Evolutionary conservation across 2,113 vertebrate genomes (phyloP), one percentile per base, ranked within the genome.

Genomic region (Takifugu bimaculatus): DNA sequence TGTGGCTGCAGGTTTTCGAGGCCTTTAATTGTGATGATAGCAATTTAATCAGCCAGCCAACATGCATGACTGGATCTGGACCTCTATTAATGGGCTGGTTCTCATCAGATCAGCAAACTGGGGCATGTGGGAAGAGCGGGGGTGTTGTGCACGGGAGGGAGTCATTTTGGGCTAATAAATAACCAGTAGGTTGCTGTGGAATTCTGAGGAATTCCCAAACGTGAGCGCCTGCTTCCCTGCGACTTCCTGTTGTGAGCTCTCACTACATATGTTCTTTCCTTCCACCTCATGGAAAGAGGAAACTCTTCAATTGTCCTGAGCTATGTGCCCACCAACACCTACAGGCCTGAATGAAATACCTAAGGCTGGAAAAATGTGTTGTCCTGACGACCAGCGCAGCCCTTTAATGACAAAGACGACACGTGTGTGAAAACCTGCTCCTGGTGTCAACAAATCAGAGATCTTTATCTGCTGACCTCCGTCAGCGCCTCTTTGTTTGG

Each of bases 201-300:
- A 4, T 26, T 74, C n/a, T 42, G 72, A 76, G 75, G 80, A 83
- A 77, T 82, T 70, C 59, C 68, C 65, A 52, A 65, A 73, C 50
- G 78, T 62, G 71, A 89, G 74, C 71, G 67, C 29, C 75, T 2
- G 35, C 75, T 91, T 90, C 88, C 88, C 73, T 61, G 84, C 59
- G 63, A n/a, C 80, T 90, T 92, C 90, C 90, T 91, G 91, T 90
- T 86, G 72, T 14, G 57, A 62, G 54, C 66, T 76, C 73, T 54
- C 59, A 26, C 39, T 58, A 26, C 53, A 60, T 55, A 68, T 50
- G 61, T 74, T 50, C 64, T 82, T 82, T 79, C 79, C 76, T 43
- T 65, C 54, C 53, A 27, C 71, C 56, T 26, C 81, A 80, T n/a
- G 13, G 84, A 86, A 87, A 90, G 74, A 59, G 87, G 89, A 88